These are phyloP conservation scores for Sceloporus tristichus DNA, from an alignment of 2,113 vertebrate species.

Conservation along the genomic window DNA sequence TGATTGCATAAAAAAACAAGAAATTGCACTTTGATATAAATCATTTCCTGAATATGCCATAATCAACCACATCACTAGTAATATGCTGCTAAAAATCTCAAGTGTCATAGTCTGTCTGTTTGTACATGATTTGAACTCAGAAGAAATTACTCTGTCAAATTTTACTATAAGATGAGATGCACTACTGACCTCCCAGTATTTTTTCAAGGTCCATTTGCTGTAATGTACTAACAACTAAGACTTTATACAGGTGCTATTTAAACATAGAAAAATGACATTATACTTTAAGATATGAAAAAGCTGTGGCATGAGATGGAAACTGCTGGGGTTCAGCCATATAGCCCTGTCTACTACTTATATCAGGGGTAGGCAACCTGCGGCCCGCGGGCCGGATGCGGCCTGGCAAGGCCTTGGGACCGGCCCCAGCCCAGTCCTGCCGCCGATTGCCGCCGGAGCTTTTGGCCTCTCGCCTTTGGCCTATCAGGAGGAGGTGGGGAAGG, in stretches of 20 bases:
- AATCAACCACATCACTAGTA: conserved; percentile 70
- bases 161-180: conserved; percentile 71
- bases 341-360: conserved; percentile 77
- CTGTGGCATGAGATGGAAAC: conserved; percentile 77
- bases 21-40: conserved; percentile 75
- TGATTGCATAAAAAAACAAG: conserved; percentile 72
- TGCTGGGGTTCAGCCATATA: conserved; percentile 70
- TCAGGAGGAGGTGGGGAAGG: too few species aligned
- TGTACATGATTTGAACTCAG: conserved; percentile 50
- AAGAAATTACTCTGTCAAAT: conserved; percentile 61
- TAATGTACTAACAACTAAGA: conserved; percentile 74
- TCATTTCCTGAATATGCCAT: conserved; percentile 66
- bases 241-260: conserved; percentile 74
- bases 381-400: too few species aligned
- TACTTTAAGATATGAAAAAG: conserved; percentile 54
- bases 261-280: conserved; percentile 60
- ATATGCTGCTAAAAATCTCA: conserved; percentile 63
- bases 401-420: too few species aligned
- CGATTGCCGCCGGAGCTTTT: too few species aligned
- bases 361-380: too few species aligned
- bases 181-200: conserved; percentile 65
- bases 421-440: too few species aligned
- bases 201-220: conserved; percentile 63
- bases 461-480: too few species aligned
- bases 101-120: conserved; percentile 72